Evolutionary conservation across 2,888 invertebrate genomes (phyloP).

Genomic region (Conomelus anceps): DNA sequence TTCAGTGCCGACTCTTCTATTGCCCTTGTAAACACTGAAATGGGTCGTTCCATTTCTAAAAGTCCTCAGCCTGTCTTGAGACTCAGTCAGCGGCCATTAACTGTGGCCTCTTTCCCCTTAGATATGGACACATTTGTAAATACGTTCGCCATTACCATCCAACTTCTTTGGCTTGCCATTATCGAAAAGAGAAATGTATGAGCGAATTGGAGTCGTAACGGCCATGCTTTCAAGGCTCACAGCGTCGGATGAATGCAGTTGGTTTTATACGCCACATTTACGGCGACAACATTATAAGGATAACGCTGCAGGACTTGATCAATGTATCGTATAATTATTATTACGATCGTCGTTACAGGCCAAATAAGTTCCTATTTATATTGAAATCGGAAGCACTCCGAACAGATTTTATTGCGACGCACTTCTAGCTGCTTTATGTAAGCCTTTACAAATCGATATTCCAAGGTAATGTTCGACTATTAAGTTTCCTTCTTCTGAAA

Average conservation of each 20-base stretch:
- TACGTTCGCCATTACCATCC: not conserved
- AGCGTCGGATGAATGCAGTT: not conserved
- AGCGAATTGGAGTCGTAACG: not conserved
- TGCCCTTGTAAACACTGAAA: not conserved
- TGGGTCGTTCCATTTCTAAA: not conserved
- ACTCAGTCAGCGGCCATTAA: not conserved
- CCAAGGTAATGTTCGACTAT: not conserved
- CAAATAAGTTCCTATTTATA: not conserved
- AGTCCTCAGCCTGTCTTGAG: not conserved
- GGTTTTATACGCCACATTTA: not conserved
- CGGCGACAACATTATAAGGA: not conserved
- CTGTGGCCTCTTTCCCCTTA: not conserved
- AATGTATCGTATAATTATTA: not conserved
- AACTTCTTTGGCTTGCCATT: not conserved
- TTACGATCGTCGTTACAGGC: not conserved
- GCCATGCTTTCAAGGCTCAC: not conserved
- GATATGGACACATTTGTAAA: not conserved
- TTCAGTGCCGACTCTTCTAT: not conserved
- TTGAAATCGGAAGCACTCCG: not conserved
- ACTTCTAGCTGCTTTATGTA: not conserved
- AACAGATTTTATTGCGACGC: not conserved
- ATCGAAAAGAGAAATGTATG: not conserved
- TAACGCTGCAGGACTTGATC: not conserved
- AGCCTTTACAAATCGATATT: not conserved
- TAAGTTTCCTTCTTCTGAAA: not conserved